Conservation (phyloP, 2,113 vertebrate genomes). For the Aythya baeri region DNA sequence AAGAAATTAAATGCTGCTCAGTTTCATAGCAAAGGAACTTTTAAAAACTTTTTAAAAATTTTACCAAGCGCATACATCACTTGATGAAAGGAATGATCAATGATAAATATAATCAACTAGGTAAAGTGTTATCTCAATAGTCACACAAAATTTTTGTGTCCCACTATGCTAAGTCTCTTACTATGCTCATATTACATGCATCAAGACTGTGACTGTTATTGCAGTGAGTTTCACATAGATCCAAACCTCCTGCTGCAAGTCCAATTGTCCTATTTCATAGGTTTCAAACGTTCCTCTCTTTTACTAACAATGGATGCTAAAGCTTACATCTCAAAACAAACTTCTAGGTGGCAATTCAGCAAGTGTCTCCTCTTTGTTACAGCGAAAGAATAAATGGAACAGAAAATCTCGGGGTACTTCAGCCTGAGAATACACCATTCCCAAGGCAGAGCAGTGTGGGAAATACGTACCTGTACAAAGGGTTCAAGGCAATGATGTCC, state of each 20-base stretch:
- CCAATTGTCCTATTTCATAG: fast-evolving
- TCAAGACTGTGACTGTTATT: not conserved
- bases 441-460: not conserved
- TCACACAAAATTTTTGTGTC: not conserved
- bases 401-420: not conserved
- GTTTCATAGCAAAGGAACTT: not conserved
- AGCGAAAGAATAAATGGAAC: not conserved
- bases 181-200: not conserved
- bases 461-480: conserved; percentile 88
- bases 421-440: not conserved
- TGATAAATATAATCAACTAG: not conserved
- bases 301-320: not conserved
- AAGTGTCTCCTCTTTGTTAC: not conserved
- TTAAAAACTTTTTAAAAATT: too few relatives aligned
- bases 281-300: not conserved
- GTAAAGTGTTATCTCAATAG: not conserved
- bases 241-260: not conserved
- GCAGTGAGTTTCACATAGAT: not conserved
- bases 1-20: not conserved
- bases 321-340: not conserved
- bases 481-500: conserved; percentile 97
- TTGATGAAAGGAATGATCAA: not conserved
- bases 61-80: not conserved
- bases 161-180: not conserved
- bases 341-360: not conserved